Evolutionary conservation across 2,888 invertebrate species (phyloP), one percentile per base, ranked within the genome.

Genomic region (Meganola albula): DNA sequence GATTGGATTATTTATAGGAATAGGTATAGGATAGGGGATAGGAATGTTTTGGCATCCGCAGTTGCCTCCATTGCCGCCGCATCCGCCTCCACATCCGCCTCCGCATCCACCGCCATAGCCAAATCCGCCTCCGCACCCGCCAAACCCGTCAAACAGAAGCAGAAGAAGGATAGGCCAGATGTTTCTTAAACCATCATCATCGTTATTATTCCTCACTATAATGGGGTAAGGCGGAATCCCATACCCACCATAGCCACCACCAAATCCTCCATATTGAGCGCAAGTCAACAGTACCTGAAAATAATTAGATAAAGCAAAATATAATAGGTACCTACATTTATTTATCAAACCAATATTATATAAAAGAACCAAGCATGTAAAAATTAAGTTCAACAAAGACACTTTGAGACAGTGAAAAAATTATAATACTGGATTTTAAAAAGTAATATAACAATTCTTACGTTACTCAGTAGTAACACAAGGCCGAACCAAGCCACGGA

Each of bases 141-240:
- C 43, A 4, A 53, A 43, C 7, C 37, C 43, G 2, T 55, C 66
- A 36, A 53, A 53, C 7, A 74, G 39, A 4, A 76, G 30, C 3
- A 76, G 55, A 1, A 76, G 42, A 2, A 76, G 46, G 27, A 76
- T 47, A 0, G 76, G 76, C 37, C 61, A 37, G 4, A 76, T 58
- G 10, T 27, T 29, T 25, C 48, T 59, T 31, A 59, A 38, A 4
- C 63, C 57, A 12, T 67, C 61, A 9, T 71, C 62, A 10, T 65
- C 62, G 16, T 54, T 55, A 12, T 58, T 50, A 4, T 54, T 51
- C 18, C 44, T 45, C 24, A 74, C 54, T 10, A 74, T 54, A n/a
- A 75, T 58, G 3, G 70, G 70, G 31, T 50, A 59, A 0, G 53
- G 53, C 5, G 58, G 56, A 3, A 40, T 31, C 1, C 61, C 59